Conservation (phyloP, 2,888 invertebrate species). For the Tuta absoluta region DNA sequence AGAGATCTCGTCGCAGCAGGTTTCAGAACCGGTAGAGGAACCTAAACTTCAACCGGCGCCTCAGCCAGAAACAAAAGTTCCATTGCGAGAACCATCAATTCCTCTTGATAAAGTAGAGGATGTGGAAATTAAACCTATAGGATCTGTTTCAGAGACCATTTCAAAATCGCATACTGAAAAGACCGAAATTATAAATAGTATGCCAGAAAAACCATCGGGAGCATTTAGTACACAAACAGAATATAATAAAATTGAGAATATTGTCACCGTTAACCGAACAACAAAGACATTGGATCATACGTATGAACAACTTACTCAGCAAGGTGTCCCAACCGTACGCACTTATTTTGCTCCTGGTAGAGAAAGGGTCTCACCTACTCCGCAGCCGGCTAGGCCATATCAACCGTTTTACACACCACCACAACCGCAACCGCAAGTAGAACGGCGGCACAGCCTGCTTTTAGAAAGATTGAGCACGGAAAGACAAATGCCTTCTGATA, state of each 20-base stretch:
- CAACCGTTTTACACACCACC: conserved; percentile 62
- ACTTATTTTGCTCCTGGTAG: conserved; percentile 67
- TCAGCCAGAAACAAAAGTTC: conserved; percentile 48
- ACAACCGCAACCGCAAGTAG: conserved; percentile 53
- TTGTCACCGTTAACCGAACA: conserved; percentile 71
- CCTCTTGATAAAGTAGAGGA: conserved; percentile 74
- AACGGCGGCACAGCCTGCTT: conserved; percentile 71
- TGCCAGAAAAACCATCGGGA: conserved; percentile 54
- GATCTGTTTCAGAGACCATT: conserved; percentile 58
- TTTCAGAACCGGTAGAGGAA: conserved; percentile 17
- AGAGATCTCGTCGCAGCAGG: background rate
- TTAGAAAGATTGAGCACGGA: conserved; percentile 72
- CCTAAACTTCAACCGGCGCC: conserved; percentile 30
- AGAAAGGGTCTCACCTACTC: conserved; percentile 59
- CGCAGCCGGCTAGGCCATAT: conserved; percentile 59
- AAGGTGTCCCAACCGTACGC: conserved; percentile 63
- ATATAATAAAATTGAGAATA: conserved; percentile 71
- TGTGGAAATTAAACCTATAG: conserved; percentile 74
- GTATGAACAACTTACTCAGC: conserved; percentile 64
- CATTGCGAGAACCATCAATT: conserved; percentile 67
- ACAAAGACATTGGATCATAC: conserved; percentile 68
- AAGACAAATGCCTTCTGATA: conserved; percentile 67
- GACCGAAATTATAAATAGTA: conserved; percentile 68
- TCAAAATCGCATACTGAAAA: conserved; percentile 65
- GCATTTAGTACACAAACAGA: conserved; percentile 68